These are phyloP conservation scores for Sinocyclocheilus anshuiensis DNA, from an alignment of 2,113 vertebrate species.

Conservation along the genomic window DNA sequence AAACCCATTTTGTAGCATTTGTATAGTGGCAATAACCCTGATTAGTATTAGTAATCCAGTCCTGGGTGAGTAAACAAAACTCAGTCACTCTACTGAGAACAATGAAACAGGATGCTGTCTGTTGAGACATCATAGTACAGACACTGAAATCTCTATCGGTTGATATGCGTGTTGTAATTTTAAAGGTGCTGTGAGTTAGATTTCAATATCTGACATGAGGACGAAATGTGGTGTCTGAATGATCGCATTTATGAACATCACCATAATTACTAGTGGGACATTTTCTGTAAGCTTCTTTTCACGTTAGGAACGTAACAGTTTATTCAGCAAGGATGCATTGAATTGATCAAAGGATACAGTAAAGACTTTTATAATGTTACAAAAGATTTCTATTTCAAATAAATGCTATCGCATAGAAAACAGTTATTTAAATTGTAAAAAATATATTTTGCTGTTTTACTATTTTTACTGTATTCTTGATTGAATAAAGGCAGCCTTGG, in stretches of 20 bases:
- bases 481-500: background rate
- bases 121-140: background rate
- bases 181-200: background rate
- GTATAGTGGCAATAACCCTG: background rate
- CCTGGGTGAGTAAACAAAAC: background rate
- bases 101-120: conserved; percentile 47
- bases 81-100: background rate
- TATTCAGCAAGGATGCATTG: background rate
- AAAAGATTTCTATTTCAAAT: background rate
- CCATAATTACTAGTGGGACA: background rate
- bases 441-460: background rate
- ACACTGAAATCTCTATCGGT: background rate
- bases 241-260: background rate
- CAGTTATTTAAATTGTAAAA: background rate
- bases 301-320: background rate
- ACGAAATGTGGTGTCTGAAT: background rate
- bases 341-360: background rate
- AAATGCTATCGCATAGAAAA: background rate
- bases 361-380: background rate
- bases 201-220: background rate
- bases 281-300: background rate
- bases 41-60: background rate
- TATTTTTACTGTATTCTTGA: background rate
- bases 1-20: background rate
- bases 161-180: background rate